Evolutionary conservation across 1,140 invertebrate species (phyloP).

Genomic region (Papilio helenus): DNA sequence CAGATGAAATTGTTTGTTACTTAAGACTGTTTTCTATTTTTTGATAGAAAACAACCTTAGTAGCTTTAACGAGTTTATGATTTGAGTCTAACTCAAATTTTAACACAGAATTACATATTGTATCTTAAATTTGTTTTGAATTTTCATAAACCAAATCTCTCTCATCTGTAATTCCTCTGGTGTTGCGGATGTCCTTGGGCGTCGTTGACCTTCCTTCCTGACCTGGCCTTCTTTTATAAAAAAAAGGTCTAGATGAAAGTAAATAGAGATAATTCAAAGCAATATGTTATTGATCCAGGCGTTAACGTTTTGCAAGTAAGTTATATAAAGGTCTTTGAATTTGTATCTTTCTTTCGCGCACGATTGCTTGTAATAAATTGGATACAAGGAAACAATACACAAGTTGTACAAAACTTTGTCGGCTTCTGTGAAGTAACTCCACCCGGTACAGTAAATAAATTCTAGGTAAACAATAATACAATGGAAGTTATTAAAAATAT

Average conservation of each 20-base stretch:
- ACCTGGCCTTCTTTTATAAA: too few species aligned
- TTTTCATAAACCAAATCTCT: too few species aligned
- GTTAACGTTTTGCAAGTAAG: neutral
- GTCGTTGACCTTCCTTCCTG: too few species aligned
- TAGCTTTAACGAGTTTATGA: too few species aligned
- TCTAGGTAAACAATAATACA: neutral
- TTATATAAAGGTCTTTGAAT: constrained; percentile 7
- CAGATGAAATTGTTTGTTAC: too few species aligned
- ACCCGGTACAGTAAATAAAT: neutral
- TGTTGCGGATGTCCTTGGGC: too few species aligned
- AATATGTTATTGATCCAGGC: neutral
- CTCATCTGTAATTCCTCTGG: too few species aligned
- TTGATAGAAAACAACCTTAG: too few species aligned
- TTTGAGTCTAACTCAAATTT: too few species aligned
- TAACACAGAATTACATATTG: too few species aligned
- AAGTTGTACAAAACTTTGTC: constrained; percentile 14
- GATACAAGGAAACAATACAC: constrained; percentile 8
- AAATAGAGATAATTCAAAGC: neutral
- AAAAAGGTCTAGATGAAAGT: neutral
- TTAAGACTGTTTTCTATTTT: too few species aligned
- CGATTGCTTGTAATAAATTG: constrained; percentile 6
- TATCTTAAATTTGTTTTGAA: too few species aligned
- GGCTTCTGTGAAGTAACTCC: neutral
- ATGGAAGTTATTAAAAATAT: neutral
- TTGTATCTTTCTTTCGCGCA: neutral